These are phyloP conservation scores for Eurosta solidaginis DNA, from an alignment of 1,140 invertebrate genomes.

Conservation along the genomic window DNA sequence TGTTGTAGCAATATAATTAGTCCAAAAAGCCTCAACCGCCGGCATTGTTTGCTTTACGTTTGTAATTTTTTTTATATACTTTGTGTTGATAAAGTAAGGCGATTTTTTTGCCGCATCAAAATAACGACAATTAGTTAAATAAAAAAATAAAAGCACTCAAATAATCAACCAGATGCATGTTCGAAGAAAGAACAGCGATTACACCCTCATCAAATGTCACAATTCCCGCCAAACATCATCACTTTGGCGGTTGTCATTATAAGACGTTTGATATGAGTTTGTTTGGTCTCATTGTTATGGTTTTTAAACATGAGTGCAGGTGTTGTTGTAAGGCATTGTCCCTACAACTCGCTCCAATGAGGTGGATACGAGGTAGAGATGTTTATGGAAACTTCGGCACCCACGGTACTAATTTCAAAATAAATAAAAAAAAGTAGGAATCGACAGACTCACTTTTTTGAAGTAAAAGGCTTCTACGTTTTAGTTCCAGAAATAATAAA, in stretches of 20 bases:
- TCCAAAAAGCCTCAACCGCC: background rate
- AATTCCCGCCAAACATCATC: background rate
- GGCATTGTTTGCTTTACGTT: too few relatives aligned
- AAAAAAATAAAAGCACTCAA: background rate
- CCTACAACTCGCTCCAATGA: too few relatives aligned
- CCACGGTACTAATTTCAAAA: too few relatives aligned
- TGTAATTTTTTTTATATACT: too few relatives aligned
- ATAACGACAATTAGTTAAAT: background rate
- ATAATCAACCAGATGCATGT: background rate
- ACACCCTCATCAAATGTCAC: background rate
- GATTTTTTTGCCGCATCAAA: background rate
- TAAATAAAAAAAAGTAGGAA: too few relatives aligned
- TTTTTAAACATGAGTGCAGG: background rate
- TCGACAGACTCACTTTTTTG: too few relatives aligned
- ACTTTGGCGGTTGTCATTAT: background rate
- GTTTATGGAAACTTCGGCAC: too few relatives aligned
- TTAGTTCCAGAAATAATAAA: too few relatives aligned
- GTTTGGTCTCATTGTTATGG: background rate
- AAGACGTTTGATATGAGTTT: background rate
- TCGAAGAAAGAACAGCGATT: too few relatives aligned
- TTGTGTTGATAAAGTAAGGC: too few relatives aligned
- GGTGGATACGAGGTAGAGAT: too few relatives aligned
- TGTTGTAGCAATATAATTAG: constrained; percentile 20
- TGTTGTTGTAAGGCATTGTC: background rate
- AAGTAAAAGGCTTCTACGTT: too few relatives aligned